phyloP scores from a whole-genome alignment of 1,140 invertebrate genomes.

The Neodiprion fabricii region DNA sequence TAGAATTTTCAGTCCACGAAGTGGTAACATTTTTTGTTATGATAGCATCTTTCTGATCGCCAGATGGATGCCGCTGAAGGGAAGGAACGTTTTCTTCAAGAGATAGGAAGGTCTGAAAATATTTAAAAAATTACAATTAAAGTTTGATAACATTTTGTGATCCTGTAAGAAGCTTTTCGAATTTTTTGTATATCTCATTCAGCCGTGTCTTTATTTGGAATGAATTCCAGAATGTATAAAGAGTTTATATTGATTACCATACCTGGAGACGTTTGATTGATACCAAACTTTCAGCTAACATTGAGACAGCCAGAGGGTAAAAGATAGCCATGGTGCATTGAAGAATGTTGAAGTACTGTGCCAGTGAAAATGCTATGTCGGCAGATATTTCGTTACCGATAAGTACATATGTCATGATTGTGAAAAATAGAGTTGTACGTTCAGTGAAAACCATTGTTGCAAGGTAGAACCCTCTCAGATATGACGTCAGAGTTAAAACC shows the following conservation, averaged over 20 bases:
- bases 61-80: constrained; percentile 30
- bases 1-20: constrained; percentile 67
- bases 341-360: constrained; percentile 76
- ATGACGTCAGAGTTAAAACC: constrained; percentile 71
- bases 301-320: constrained; percentile 70
- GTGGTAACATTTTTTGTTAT: constrained; percentile 63
- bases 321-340: constrained; percentile 76
- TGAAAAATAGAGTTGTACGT: constrained; percentile 74
- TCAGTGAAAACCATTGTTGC: constrained; percentile 73
- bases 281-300: constrained; percentile 67
- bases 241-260: constrained; percentile 22
- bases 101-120: constrained; percentile 45
- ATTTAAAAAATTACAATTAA: background rate
- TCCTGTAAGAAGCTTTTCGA: background rate
- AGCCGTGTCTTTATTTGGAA: background rate
- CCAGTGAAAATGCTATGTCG: constrained; percentile 75
- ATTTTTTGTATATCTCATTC: background rate
- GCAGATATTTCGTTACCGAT: constrained; percentile 69
- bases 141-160: background rate
- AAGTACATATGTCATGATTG: constrained; percentile 72
- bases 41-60: constrained; percentile 44
- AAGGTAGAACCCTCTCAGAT: constrained; percentile 74
- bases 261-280: constrained; percentile 71
- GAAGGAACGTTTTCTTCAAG: constrained; percentile 61
- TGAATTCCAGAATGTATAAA: constrained; percentile 11